Evolutionary conservation across 1,140 invertebrate genomes (phyloP), one percentile per base, ranked within the genome.

Genomic region (Drosophila hydei): DNA sequence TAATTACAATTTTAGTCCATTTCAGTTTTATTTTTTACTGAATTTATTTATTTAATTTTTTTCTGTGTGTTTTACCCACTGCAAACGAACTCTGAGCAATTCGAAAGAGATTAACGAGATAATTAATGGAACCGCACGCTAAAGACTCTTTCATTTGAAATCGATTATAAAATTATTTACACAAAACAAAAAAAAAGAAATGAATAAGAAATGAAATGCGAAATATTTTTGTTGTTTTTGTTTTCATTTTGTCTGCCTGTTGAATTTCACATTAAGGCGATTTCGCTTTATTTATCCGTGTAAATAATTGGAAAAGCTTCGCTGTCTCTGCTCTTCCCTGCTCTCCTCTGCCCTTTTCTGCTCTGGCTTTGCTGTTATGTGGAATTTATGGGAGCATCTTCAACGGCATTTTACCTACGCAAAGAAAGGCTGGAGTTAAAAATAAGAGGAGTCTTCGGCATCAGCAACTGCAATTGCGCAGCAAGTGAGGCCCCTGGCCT

Each of bases 351-450:
- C 38, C 14, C 38, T 40, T 16, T 4, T 4, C 12, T 40, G 38
- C 12, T 40, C 12, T 14, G 38, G 59, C 33, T 38, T 18, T 23
- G 30, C 8, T 52, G 38, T 54, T 65, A 47, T 27, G 47, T 55
- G 59, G 63, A 73, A 80, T 77, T 77, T 54, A 63, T 71, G 48
- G 59, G 16, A 58, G 48, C 54, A 27, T 52, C 59, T 59, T 18
- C 54, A 50, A 61, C 70, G 61, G 65, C 69, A 75, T 72, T 72
- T 81, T 87, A 85, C 81, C 81, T 85, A 87, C 81, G 81, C 81
- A 77, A 67, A 85, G 81, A 85, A 85, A 51, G 48, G 61, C 64
- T 70, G 64, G 23, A 14, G 80, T 84, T 87, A 77, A 87, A 85
- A 85, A 85, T 81, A 87, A 87, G 76, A 40, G 45, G 19, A 51